Percentiles rank a stretch among this genome's conserved stretches.
These are phyloP conservation scores for Marmota flaviventris DNA, from an alignment of 2,113 vertebrate genomes.

Conservation along the genomic window DNA sequence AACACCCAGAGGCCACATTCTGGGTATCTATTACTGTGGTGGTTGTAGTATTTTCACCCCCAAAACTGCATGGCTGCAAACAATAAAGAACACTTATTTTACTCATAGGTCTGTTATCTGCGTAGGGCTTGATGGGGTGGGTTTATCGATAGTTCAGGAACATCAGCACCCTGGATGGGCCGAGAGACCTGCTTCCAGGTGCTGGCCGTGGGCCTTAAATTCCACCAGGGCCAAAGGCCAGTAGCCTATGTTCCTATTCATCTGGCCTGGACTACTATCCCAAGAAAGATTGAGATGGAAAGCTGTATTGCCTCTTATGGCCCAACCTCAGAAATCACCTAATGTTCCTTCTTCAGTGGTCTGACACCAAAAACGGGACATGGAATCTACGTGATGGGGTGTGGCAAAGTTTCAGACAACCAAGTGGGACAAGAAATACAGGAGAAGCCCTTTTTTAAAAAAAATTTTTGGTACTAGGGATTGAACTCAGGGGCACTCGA, in stretches of 20 bases:
- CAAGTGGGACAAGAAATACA: too few species aligned
- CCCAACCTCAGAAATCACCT: background rate
- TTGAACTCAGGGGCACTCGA: too few species aligned
- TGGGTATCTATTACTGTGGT: background rate
- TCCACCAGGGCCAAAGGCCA: background rate
- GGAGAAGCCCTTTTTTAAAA: too few species aligned
- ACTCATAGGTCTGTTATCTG: background rate
- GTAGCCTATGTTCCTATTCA: background rate
- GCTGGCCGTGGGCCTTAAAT: background rate
- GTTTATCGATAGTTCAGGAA: background rate
- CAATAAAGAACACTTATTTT: too few species aligned
- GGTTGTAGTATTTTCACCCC: background rate
- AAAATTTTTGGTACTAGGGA: too few species aligned
- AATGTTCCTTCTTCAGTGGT: background rate
- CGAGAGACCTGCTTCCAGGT: background rate
- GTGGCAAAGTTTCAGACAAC: too few species aligned
- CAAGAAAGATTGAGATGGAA: background rate
- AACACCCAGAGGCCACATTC: too few species aligned
- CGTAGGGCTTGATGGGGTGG: too few species aligned
- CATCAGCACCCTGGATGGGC: background rate
- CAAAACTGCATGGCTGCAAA: background rate
- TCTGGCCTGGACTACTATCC: background rate
- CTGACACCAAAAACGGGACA: background rate
- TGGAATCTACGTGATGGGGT: background rate
- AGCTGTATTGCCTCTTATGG: background rate